phyloP scores from a whole-genome alignment of 2,888 invertebrate genomes.

The Scaptomyza parva region DNA sequence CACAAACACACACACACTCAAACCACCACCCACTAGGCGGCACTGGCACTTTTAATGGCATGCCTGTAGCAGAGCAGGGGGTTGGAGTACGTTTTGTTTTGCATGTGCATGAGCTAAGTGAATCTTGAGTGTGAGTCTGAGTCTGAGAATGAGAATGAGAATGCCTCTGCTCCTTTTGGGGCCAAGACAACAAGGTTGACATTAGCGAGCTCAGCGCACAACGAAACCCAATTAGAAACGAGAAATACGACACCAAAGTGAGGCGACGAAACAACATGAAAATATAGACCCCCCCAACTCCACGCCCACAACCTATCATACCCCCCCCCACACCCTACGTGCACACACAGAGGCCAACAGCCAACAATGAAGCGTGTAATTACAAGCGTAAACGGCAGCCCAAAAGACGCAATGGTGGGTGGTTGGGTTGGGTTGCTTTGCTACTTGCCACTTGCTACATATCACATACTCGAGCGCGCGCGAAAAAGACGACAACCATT shows the following conservation, averaged over 20 bases:
- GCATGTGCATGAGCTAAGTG: conserved; percentile 81
- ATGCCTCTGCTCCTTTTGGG: conserved; percentile 1
- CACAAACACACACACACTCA: not conserved
- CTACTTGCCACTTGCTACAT: conserved; percentile 35
- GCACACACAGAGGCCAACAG: conserved; percentile 73
- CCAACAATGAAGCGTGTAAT: conserved; percentile 85
- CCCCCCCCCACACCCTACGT: not conserved
- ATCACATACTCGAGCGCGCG: conserved; percentile 57
- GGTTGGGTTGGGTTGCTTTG: conserved; percentile 22
- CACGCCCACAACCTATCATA: not conserved
- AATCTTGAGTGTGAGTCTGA: conserved; percentile 59
- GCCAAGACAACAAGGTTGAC: conserved; percentile 74
- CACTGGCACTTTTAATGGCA: conserved; percentile 71
- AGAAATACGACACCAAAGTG: conserved; percentile 82
- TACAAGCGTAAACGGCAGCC: conserved; percentile 81
- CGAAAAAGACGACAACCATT: conserved; percentile 67
- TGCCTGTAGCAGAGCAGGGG: not conserved
- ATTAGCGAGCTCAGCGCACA: conserved; percentile 74
- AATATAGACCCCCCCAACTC: conserved; percentile 49
- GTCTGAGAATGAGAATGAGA: conserved; percentile 20
- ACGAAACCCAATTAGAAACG: conserved; percentile 81
- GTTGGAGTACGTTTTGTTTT: conserved; percentile 67
- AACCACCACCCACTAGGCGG: conserved; percentile 30
- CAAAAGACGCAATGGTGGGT: conserved; percentile 62
- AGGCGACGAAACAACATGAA: conserved; percentile 81